Base-by-base conservation (phyloP, 2,797 vertebrate species). In the Buphagus erythrorhynchus region DNA sequence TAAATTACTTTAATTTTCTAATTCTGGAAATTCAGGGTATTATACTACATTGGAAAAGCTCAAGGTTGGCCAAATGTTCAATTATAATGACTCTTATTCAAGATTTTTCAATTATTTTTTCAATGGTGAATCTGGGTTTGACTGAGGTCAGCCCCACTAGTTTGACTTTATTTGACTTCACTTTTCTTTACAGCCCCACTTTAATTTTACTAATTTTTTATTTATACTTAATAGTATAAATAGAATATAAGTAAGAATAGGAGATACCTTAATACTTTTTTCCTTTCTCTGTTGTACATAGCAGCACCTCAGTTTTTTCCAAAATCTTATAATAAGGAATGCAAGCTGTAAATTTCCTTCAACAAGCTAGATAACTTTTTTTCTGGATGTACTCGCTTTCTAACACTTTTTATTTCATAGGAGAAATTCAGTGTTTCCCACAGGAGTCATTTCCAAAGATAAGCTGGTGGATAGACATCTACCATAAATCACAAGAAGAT, bases 381-480 rank as follows among this genome's bases (percentile, higher is more conserved):
- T 5, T 21, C 55, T 73, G 69, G 38, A 46, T 43, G 63, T 21
- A 35, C 28, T 82, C n/a, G 73, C 54, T 93, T 93, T 77, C 29
- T 61, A 69, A 78, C 35, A 80, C 42, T 89, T 80, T 61, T 19
- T 73, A 36, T 75, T 89, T 86, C 86, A 85, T 29, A 35, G 38
- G 24, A 88, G 5, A 59, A 86, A 81, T 93, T 82, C 85, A 86
- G n/a, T 88, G 52, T 49, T 88, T 87, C 65, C 93, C 78, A 33
- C 45, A 67, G 77, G 81, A 95, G 22, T 9, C 18, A 26, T 91
- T 95, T 91, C 54, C 58, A 96, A 78, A 67, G 89, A 75, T 52
- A 91, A 94, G 29, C 74, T 49, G 12, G 49, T 33, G 52, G 81
- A 84, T 4, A 57, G 21, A 67, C 11, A 63, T 36, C 63, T 57